phyloP scores from a whole-genome alignment of 1,140 invertebrate genomes.

The Ceratoteleas bidentatus region DNA sequence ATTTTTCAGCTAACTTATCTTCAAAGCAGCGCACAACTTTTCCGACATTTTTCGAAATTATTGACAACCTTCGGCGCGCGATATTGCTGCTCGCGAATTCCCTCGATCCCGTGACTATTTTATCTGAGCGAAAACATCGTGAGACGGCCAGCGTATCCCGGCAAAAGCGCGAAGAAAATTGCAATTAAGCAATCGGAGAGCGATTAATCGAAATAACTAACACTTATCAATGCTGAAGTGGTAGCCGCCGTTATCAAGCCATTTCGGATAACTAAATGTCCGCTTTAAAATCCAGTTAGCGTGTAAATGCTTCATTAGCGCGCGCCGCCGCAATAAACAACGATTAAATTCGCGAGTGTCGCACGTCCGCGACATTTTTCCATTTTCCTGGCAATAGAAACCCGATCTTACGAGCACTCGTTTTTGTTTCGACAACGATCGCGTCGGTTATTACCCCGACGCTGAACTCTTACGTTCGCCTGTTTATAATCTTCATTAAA shows the following conservation, averaged over 20 bases:
- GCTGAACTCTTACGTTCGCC: conserved; percentile 8
- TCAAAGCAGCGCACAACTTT: too few relatives aligned
- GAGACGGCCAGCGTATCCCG: too few relatives aligned
- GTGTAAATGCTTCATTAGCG: conserved; percentile 16
- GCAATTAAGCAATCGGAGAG: too few relatives aligned
- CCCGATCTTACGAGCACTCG: conserved; percentile 4
- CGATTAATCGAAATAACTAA: neutral
- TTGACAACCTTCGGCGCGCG: too few relatives aligned
- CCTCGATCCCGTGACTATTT: too few relatives aligned
- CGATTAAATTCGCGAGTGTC: conserved; percentile 10
- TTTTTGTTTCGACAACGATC: too few relatives aligned
- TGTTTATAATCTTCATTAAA: conserved; percentile 31
- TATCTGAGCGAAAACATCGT: too few relatives aligned
- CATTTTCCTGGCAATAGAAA: conserved; percentile 12
- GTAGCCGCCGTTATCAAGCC: conserved; percentile 4
- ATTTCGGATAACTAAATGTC: conserved; percentile 3
- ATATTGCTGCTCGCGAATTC: too few relatives aligned
- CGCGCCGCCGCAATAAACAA: conserved; percentile 3
- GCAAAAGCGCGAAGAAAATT: too few relatives aligned
- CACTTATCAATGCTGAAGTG: neutral
- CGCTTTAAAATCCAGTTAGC: conserved; percentile 9
- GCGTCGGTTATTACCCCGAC: too few relatives aligned
- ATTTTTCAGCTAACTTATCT: too few relatives aligned
- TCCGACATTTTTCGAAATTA: too few relatives aligned
- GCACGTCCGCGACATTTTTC: conserved; percentile 9